A percentile compares a stretch with the other conserved stretches of the same genome.
Evolutionary conservation across 2,888 invertebrate species (phyloP).

Genomic region (Eudasyphora cyanicolor): DNA sequence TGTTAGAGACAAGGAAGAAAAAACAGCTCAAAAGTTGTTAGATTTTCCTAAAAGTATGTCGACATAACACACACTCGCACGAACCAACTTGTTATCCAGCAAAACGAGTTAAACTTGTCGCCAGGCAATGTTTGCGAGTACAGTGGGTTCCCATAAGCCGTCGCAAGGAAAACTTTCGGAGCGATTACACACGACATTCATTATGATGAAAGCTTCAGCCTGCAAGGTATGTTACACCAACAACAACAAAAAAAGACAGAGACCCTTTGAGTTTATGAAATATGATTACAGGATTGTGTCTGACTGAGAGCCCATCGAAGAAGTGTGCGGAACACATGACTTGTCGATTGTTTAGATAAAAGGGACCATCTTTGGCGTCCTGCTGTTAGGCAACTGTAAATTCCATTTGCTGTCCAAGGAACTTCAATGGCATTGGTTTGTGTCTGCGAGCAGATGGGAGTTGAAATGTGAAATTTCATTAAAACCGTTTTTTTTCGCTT

Average conservation of each 20-base stretch:
- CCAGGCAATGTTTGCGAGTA: neutral
- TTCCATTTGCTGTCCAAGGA: neutral
- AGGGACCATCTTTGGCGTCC: slow-evolving; percentile 44
- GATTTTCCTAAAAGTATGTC: slow-evolving; percentile 58
- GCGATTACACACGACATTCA: slow-evolving; percentile 46
- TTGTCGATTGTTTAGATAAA: neutral
- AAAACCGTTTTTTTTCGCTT: neutral
- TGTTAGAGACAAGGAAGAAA: neutral
- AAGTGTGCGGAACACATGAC: neutral
- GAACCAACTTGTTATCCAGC: slow-evolving; percentile 51
- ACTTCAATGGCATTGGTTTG: neutral
- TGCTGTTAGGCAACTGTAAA: slow-evolving; percentile 49
- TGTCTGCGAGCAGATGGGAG: neutral
- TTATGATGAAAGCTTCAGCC: slow-evolving; percentile 1
- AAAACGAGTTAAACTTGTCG: slow-evolving; percentile 64
- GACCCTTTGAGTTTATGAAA: slow-evolving; percentile 59
- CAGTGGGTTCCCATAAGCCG: slow-evolving; percentile 44
- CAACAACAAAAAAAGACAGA: neutral
- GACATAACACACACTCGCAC: slow-evolving; percentile 8
- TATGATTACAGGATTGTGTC: slow-evolving; percentile 48
- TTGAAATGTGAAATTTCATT: slow-evolving; percentile 2
- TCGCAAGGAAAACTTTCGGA: slow-evolving; percentile 51
- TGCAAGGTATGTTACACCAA: neutral
- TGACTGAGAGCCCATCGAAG: neutral
- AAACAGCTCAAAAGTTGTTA: slow-evolving; percentile 37